Evolutionary conservation across 2,797 vertebrate species (phyloP).

Genomic region (Manis javanica): DNA sequence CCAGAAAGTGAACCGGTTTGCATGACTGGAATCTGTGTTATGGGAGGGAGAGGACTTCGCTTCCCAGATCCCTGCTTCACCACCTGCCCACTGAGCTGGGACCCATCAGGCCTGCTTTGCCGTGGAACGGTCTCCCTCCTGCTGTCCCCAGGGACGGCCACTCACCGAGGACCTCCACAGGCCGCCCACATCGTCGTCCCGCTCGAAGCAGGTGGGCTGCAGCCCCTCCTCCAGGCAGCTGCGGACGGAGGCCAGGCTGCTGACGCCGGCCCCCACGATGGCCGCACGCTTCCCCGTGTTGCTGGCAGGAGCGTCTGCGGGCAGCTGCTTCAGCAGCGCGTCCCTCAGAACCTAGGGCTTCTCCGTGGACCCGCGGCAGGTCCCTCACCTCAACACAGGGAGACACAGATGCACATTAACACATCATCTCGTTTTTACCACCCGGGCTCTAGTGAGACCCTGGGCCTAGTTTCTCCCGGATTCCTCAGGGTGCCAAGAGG

Average conservation of each 20-base stretch:
- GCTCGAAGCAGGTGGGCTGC: constrained; percentile 81
- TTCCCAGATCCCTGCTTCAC: background rate
- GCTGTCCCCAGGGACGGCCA: background rate
- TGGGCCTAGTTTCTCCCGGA: background rate
- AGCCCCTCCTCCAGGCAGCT: constrained; percentile 80
- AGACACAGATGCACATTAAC: background rate
- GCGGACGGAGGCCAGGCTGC: constrained; percentile 72
- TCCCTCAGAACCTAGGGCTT: background rate
- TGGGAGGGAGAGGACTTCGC: background rate
- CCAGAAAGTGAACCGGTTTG: background rate
- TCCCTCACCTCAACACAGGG: background rate
- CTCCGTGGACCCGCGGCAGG: background rate
- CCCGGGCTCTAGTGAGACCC: background rate
- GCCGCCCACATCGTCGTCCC: constrained; percentile 75
- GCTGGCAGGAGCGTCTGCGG: background rate
- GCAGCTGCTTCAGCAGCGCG: background rate
- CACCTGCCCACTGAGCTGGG: background rate
- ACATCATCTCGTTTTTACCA: background rate
- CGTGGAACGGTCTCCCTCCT: background rate
- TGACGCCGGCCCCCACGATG: constrained; percentile 71
- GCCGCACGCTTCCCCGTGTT: constrained; percentile 69
- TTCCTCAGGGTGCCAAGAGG: background rate
- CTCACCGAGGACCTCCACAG: constrained; percentile 82
- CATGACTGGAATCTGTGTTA: background rate
- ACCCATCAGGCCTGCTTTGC: background rate